A percentile compares a stretch with the other conserved stretches of the same genome.
phyloP scores from a whole-genome alignment of 92 coral and sea anemone species.

The Porites cylindrica region DNA sequence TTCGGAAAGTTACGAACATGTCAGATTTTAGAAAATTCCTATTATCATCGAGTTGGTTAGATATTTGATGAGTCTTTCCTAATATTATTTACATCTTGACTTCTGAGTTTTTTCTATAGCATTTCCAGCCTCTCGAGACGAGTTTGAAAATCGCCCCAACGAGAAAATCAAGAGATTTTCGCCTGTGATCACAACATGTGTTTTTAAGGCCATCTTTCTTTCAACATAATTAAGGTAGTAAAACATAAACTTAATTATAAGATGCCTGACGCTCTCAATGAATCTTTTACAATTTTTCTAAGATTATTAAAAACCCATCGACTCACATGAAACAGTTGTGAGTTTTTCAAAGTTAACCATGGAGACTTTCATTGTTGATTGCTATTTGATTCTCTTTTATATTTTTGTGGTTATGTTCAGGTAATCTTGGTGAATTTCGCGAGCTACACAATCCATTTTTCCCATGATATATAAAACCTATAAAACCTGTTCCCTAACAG shows the following conservation, averaged over 20 bases:
- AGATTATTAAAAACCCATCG: neutral
- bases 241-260: neutral
- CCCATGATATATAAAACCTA: neutral
- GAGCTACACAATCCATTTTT: neutral
- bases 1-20: neutral
- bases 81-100: neutral
- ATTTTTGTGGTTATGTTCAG: neutral
- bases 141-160: neutral
- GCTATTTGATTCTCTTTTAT: neutral
- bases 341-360: slow-evolving; percentile 13
- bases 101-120: neutral
- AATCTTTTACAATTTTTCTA: neutral
- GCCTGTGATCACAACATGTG: neutral
- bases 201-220: neutral
- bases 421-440: neutral
- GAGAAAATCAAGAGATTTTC: neutral
- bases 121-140: neutral
- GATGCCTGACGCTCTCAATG: neutral
- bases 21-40: neutral
- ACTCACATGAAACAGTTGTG: neutral
- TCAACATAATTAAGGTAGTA: neutral
- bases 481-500: no score
- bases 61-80: neutral
- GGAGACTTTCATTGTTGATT: neutral
- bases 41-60: neutral